These are phyloP conservation scores for Diarsia dahlii DNA, from an alignment of 2,888 invertebrate species.

Conservation along the genomic window DNA sequence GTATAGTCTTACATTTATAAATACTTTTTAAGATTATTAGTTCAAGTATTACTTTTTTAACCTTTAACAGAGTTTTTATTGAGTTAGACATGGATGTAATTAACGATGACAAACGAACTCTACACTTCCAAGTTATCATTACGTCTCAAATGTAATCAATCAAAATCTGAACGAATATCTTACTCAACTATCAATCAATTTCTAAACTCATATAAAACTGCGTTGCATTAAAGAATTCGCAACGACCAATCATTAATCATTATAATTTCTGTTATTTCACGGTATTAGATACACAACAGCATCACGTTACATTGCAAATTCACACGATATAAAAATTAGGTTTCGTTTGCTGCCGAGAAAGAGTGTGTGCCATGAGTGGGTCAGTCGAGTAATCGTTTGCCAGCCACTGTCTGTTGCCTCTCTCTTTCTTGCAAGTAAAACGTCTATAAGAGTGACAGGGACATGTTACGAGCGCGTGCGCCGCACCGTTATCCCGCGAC, in stretches of 20 bases:
- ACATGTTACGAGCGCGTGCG: conserved; percentile 79
- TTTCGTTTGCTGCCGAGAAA: conserved; percentile 90
- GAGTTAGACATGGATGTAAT: conserved; percentile 12
- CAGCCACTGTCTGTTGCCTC: conserved; percentile 79
- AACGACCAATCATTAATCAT: conserved; percentile 70
- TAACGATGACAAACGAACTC: conserved; percentile 14
- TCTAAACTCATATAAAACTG: conserved; percentile 55
- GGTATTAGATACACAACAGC: conserved; percentile 75
- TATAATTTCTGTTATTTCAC: conserved; percentile 83
- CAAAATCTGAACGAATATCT: conserved; percentile 35
- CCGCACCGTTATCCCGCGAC: conserved; percentile 89
- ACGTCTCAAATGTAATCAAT: conserved; percentile 30
- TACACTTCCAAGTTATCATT: conserved; percentile 14
- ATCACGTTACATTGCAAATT: conserved; percentile 84
- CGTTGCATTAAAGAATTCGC: conserved; percentile 68
- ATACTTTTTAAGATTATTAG: neutral
- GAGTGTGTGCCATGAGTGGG: conserved; percentile 90
- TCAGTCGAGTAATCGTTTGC: conserved; percentile 90
- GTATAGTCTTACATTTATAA: too few species aligned
- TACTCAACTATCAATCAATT: conserved; percentile 47
- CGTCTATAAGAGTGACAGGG: conserved; percentile 67
- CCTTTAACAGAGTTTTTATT: conserved; percentile 4
- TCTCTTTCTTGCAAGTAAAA: conserved; percentile 71
- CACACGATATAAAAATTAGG: conserved; percentile 89
- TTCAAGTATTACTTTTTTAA: neutral